phyloP scores from a whole-genome alignment of 2,113 vertebrate genomes.

The Chauna torquata region DNA sequence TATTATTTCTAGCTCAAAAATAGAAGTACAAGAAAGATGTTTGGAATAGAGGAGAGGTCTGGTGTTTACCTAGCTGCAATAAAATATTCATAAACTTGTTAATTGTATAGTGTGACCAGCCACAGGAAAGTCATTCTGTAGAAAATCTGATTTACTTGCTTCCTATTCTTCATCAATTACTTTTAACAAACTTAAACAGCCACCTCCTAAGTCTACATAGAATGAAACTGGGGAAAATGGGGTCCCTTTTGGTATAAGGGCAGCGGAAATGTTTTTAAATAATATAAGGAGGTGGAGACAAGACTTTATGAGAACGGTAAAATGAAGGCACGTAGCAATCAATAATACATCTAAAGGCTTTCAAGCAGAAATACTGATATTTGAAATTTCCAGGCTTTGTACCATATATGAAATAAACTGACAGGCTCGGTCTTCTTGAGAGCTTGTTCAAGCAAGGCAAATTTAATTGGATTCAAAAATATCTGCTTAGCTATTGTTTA shows the following conservation, averaged over 20 bases:
- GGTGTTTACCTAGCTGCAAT: neutral
- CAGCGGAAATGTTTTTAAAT: neutral
- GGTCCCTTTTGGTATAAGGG: neutral
- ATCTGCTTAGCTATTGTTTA: neutral
- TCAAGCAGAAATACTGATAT: neutral
- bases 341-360: neutral
- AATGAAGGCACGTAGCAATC: neutral
- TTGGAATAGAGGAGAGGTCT: neutral
- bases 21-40: neutral
- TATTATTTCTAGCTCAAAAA: neutral
- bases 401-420: neutral
- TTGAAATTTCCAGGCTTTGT: neutral
- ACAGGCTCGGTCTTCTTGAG: neutral
- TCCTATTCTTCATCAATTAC: neutral
- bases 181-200: neutral
- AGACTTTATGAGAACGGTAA: neutral
- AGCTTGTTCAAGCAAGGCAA: fast-evolving
- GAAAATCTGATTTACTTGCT: neutral
- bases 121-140: neutral
- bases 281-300: fast-evolving
- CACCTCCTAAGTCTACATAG: neutral
- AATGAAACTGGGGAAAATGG: neutral
- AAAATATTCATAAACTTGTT: fast-evolving
- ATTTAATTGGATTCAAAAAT: neutral
- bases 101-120: neutral